Evolutionary conservation across 1,140 invertebrate genomes (phyloP).

Genomic region (Platorchestia sp.): DNA sequence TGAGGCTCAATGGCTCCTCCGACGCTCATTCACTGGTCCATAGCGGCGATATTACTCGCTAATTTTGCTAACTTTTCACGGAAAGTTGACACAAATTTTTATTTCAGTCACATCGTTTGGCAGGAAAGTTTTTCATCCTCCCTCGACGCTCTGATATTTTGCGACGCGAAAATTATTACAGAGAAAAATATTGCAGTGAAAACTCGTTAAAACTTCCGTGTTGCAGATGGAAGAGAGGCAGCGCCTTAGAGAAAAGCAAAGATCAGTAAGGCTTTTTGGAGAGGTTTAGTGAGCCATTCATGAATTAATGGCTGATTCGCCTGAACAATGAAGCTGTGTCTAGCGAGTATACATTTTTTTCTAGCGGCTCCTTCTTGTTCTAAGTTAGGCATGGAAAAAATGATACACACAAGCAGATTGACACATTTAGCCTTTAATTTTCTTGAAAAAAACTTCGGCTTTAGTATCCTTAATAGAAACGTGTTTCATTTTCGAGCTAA

Average conservation of each 20-base stretch:
- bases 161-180: constrained; percentile 2
- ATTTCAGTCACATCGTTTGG: neutral
- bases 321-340: neutral
- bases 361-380: neutral
- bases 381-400: neutral
- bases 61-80: constrained; percentile 39
- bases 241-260: neutral
- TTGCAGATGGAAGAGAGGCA: neutral
- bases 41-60: neutral
- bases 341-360: neutral
- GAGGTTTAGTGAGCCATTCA: neutral
- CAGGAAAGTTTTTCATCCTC: neutral
- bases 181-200: constrained; percentile 1
- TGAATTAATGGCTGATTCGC: neutral
- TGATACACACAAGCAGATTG: neutral
- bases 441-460: neutral
- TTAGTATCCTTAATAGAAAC: neutral
- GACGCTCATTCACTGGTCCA: constrained; percentile 17
- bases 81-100: constrained; percentile 32
- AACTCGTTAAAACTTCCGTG: constrained; percentile 42
- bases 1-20: neutral
- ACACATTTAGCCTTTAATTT: neutral
- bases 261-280: neutral
- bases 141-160: neutral
- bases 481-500: neutral